These are phyloP conservation scores for Clarias gariepinus DNA, from an alignment of 2,113 vertebrate species.

Conservation along the genomic window DNA sequence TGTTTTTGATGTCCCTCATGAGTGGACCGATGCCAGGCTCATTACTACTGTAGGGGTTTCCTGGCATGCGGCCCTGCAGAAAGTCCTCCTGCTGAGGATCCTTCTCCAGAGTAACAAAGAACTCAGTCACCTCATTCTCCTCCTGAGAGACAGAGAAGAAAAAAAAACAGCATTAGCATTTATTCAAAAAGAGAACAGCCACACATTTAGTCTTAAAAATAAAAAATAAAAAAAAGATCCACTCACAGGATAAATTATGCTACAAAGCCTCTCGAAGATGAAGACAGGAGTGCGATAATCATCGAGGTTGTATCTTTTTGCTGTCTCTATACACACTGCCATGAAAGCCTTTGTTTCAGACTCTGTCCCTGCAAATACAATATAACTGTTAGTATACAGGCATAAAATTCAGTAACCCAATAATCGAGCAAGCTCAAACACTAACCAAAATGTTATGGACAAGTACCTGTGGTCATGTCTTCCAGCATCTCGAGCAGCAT, in stretches of 20 bases:
- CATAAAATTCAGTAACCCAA: neutral
- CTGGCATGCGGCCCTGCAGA: constrained; percentile 96
- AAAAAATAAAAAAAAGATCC: neutral
- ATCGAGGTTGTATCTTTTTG: constrained; percentile 93
- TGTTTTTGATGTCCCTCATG: constrained; percentile 99
- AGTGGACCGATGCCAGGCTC: constrained; percentile 95
- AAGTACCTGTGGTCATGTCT: constrained; percentile 96
- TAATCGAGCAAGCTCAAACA: neutral
- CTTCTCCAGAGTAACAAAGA: constrained; percentile 97
- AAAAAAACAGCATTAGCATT: neutral
- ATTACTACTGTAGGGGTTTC: constrained; percentile 96
- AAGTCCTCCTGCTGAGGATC: constrained; percentile 99
- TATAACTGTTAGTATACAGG: constrained; percentile 19
- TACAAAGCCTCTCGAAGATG: constrained; percentile 98
- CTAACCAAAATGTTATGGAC: neutral
- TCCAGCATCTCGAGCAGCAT: constrained; percentile 99
- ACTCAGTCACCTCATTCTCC: constrained; percentile 98
- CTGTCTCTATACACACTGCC: constrained; percentile 98
- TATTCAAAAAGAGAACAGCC: neutral
- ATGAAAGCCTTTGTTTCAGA: constrained; percentile 99
- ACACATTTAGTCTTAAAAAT: neutral
- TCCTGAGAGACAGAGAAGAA: constrained; percentile 72
- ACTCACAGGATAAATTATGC: constrained; percentile 97
- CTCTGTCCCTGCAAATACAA: constrained; percentile 82
- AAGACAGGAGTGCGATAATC: constrained; percentile 98